Evolutionary conservation across 2,888 invertebrate species (phyloP).

Genomic region (Drosophila nr. fundita): DNA sequence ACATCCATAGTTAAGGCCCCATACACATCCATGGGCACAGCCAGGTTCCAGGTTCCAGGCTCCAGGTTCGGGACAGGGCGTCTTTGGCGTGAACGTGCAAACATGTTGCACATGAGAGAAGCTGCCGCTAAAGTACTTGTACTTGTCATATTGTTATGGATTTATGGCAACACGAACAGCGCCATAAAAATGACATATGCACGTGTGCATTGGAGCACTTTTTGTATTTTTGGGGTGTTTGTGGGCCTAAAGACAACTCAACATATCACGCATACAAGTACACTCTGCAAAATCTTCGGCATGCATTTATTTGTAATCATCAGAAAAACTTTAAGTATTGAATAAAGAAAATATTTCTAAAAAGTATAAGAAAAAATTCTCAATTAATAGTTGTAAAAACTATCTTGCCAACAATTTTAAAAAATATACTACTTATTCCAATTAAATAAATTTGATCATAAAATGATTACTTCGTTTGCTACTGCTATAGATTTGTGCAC

Average conservation of each 20-base stretch:
- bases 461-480: background rate
- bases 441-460: background rate
- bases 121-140: constrained; percentile 83
- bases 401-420: background rate
- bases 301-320: too few relatives aligned
- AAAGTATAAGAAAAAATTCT: background rate
- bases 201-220: constrained; percentile 57
- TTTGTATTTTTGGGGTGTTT: constrained; percentile 27
- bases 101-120: constrained; percentile 81
- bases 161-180: constrained; percentile 84
- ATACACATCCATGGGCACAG: constrained; percentile 6
- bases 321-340: background rate
- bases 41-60: constrained; percentile 17
- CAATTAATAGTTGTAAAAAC: background rate
- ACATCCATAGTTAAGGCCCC: constrained; percentile 1
- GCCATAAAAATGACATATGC: constrained; percentile 82
- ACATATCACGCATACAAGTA: constrained; percentile 12
- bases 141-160: constrained; percentile 84
- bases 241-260: constrained; percentile 3
- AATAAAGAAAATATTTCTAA: background rate
- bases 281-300: background rate
- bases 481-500: background rate
- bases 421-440: background rate
- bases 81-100: constrained; percentile 80
- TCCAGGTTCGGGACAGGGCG: constrained; percentile 53